These are phyloP conservation scores for Brachionus rotundiformis DNA, from an alignment of 1,140 invertebrate species.

Conservation along the genomic window DNA sequence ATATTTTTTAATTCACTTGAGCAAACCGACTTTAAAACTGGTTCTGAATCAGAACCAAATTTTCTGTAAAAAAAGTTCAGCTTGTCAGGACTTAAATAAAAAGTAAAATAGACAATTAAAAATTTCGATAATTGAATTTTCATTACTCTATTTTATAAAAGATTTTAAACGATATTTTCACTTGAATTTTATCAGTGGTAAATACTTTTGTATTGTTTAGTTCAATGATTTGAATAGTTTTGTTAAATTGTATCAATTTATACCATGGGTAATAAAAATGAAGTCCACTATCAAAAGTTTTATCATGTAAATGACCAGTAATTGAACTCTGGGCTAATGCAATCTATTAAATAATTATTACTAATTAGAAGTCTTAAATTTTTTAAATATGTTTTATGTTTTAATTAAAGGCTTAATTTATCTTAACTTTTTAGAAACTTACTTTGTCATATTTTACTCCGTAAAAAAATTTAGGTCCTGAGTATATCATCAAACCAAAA, in stretches of 20 bases:
- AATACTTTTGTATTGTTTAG: background rate
- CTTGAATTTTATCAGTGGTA: slow-evolving; percentile 31
- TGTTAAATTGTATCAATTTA: slow-evolving; percentile 14
- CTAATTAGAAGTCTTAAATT: no score
- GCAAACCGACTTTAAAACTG: background rate
- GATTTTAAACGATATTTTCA: slow-evolving; percentile 1
- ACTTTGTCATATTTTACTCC: slow-evolving; percentile 17
- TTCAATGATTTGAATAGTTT: background rate
- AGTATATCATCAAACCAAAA: background rate
- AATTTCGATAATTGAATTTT: no score
- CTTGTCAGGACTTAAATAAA: background rate
- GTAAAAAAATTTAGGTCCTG: background rate
- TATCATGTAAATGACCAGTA: background rate
- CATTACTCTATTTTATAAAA: slow-evolving; percentile 41
- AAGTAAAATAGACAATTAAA: background rate
- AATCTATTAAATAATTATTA: no score
- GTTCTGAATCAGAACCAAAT: slow-evolving; percentile 4
- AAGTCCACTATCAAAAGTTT: slow-evolving; percentile 4
- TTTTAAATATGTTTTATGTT: no score
- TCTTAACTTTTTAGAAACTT: background rate
- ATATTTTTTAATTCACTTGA: background rate
- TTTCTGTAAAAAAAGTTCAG: slow-evolving; percentile 7
- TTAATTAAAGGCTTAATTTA: no score
- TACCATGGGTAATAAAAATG: slow-evolving; percentile 29
- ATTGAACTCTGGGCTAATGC: slow-evolving; percentile 12